Base-by-base conservation (phyloP, 2,888 invertebrate genomes). In the Anticlea derivata region DNA sequence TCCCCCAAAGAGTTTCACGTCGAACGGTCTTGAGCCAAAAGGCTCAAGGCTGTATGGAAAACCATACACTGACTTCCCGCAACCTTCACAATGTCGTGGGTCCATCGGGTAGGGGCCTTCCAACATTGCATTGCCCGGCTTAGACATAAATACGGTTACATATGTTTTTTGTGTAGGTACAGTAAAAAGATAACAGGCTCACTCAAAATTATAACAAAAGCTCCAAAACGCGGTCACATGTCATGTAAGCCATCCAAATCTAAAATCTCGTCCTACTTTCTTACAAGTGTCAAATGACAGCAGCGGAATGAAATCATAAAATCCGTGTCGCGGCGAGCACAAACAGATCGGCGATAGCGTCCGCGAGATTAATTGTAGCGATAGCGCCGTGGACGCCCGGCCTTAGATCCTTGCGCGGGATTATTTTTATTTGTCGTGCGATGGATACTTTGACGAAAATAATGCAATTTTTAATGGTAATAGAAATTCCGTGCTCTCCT, bases 301-400 rank as follows among this genome's bases (percentile, higher is more conserved):
- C 68, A 66, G 63, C 71, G 63, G 70, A 83, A 83, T 80, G 75
- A 78, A 80, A 78, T 82, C 80, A 78, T 79, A 78, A 79, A 79
- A 69, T 61, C 46, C 45, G 63, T 62, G 61, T 63, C 51, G 61
- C 55, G 65, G 61, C 59, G 51, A 59, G 2, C 64, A 60, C 68
- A 71, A 61, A 78, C 73, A 76, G 86, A 86, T 86, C 65, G 59
- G 72, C 69, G 75, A 75, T 86, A 85, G 84, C 65, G 60, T 70
- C 63, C 70, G 73, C 33, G 53, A 50, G 59, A 61, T 61, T 40
- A 53, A 59, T 34, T 34, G 40, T 20, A 12, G 43, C 35, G 49
- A 53, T 49, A 65, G 59, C 61, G 81, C 29, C 4, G 41, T 41
- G 30, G 35, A 46, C 38, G 45, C 45, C 13, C 33, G 20, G 10